Evolutionary conservation across 35 echinoderm and acorn worm genomes (phyloP).

Genomic region (Amphiura filiformis): DNA sequence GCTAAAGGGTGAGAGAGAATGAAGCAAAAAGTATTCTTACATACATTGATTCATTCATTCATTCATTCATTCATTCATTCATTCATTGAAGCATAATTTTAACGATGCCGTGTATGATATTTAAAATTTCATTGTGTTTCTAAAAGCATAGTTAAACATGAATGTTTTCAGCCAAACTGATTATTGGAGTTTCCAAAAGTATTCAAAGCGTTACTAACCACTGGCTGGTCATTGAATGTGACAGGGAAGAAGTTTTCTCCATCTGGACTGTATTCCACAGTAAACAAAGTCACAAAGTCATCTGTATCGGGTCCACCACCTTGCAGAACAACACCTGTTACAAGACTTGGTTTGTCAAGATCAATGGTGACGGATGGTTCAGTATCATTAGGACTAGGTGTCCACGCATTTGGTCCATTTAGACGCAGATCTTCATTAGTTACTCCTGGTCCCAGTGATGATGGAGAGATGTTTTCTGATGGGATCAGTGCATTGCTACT

Average conservation of each 20-base stretch:
- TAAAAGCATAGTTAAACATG: too few relatives aligned
- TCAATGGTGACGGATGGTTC: constrained; percentile 72
- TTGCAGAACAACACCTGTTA: constrained; percentile 68
- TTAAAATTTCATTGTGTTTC: too few relatives aligned
- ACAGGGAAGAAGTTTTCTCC: constrained; percentile 49
- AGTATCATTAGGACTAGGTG: constrained; percentile 36
- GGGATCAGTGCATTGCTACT: not conserved
- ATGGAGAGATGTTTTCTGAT: not conserved
- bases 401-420: constrained; percentile 43
- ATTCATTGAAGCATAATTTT: too few relatives aligned
- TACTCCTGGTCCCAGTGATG: not conserved
- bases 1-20: not conserved
- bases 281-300: constrained; percentile 56
- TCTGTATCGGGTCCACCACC: constrained; percentile 49
- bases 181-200: too few relatives aligned
- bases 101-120: too few relatives aligned
- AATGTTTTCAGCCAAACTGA: too few relatives aligned
- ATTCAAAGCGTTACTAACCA: too few relatives aligned
- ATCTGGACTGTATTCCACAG: constrained; percentile 57
- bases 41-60: too few relatives aligned
- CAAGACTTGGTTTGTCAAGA: constrained; percentile 38
- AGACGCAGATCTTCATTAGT: constrained; percentile 24
- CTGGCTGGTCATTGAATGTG: constrained; percentile 19
- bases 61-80: too few relatives aligned
- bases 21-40: too few relatives aligned